Conservation (phyloP, 2,797 vertebrate species). For the Potorous gilbertii region DNA sequence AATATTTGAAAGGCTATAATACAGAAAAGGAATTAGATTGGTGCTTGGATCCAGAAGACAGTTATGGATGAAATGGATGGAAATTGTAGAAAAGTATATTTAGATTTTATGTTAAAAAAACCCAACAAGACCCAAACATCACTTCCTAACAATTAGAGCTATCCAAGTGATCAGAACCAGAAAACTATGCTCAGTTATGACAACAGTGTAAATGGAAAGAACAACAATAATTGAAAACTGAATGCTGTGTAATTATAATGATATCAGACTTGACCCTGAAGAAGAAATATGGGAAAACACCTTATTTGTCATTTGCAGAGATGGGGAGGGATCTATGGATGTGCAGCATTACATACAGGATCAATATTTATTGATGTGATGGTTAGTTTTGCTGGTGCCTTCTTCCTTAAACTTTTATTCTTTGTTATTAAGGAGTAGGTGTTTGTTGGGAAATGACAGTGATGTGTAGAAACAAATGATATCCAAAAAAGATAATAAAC, state of each 20-base stretch:
- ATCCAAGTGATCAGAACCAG: background rate
- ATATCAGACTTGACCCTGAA: background rate
- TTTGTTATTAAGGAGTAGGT: background rate
- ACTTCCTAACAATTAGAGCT: background rate
- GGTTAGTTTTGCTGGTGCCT: background rate
- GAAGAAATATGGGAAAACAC: background rate
- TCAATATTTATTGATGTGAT: background rate
- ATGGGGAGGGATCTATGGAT: background rate
- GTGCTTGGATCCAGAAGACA: background rate
- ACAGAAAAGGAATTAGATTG: background rate
- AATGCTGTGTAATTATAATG: background rate
- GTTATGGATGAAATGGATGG: background rate
- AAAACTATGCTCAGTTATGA: background rate
- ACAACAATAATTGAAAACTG: background rate
- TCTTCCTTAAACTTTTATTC: background rate
- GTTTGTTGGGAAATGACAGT: background rate
- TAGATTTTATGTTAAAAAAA: background rate
- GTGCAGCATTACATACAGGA: background rate
- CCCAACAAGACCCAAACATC: too few relatives aligned
- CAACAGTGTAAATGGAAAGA: background rate
- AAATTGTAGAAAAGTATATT: background rate
- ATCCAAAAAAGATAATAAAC: background rate
- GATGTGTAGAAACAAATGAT: background rate
- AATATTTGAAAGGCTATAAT: background rate
- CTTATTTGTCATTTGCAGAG: background rate